Conservation (phyloP, 1,140 invertebrate species). For the Zaprionus ornatus region DNA sequence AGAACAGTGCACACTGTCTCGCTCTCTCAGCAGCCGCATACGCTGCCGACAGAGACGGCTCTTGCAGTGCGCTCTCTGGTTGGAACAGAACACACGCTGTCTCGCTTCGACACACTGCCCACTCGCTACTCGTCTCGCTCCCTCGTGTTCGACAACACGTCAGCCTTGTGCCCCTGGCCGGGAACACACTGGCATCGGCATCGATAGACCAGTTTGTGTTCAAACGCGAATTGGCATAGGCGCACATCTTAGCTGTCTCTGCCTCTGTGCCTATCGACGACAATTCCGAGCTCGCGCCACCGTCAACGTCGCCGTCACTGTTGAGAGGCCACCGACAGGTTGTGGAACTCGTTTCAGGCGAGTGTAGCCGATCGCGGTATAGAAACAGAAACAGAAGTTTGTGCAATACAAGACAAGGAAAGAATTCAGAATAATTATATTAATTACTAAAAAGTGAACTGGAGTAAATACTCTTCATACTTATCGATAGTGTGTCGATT, state of each 20-base stretch:
- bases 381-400: slow-evolving; percentile 47
- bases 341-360: slow-evolving; percentile 70
- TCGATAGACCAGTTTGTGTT: slow-evolving; percentile 71
- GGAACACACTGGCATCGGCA: slow-evolving; percentile 26
- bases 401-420: slow-evolving; percentile 43
- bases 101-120: slow-evolving; percentile 18
- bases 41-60: slow-evolving; percentile 28
- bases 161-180: slow-evolving; percentile 6
- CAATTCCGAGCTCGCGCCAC: slow-evolving; percentile 26
- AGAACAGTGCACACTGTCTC: slow-evolving; percentile 32
- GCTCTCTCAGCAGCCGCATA: not conserved
- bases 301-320: slow-evolving; percentile 17
- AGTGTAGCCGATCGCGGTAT: slow-evolving; percentile 37
- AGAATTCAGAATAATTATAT: slow-evolving; percentile 3
- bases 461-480: not conserved
- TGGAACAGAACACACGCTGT: slow-evolving; percentile 43
- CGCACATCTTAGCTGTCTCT: slow-evolving; percentile 56
- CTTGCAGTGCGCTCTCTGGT: slow-evolving; percentile 32
- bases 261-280: slow-evolving; percentile 30
- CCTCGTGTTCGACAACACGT: slow-evolving; percentile 10
- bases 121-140: slow-evolving; percentile 24
- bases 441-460: not conserved
- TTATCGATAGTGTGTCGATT: not conserved
- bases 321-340: slow-evolving; percentile 69
- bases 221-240: slow-evolving; percentile 78